These are phyloP conservation scores for Mobula birostris DNA, from an alignment of 2,113 vertebrate genomes.

Conservation along the genomic window DNA sequence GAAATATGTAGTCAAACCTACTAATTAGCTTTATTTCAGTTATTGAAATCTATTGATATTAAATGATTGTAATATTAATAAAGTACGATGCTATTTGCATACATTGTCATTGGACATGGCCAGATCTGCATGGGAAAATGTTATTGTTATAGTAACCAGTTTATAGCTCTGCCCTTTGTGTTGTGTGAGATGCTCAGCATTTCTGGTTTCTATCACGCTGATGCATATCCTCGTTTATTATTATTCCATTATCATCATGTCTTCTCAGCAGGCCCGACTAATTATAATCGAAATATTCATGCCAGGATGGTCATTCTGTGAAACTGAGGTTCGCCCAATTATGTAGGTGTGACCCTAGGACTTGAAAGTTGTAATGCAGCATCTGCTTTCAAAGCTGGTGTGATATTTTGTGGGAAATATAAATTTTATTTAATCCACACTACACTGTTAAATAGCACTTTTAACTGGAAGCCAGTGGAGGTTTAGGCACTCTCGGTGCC, in stretches of 20 bases:
- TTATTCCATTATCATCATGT: constrained; percentile 45
- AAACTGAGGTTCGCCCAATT: constrained; percentile 44
- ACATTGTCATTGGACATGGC: neutral
- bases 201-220: constrained; percentile 40
- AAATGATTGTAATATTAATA: neutral
- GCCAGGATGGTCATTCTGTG: constrained; percentile 41
- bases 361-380: constrained; percentile 39
- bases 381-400: constrained; percentile 31
- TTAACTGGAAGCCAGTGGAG: constrained; percentile 2
- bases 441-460: neutral
- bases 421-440: constrained; percentile 33
- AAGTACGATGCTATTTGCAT: neutral
- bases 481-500: constrained; percentile 8
- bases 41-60: neutral
- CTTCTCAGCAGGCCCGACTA: constrained; percentile 45
- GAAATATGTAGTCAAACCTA: neutral
- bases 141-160: constrained; percentile 1
- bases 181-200: constrained; percentile 26
- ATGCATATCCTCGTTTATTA: constrained; percentile 41
- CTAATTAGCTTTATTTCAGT: neutral
- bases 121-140: neutral
- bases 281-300: constrained; percentile 46
- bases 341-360: constrained; percentile 44
- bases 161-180: constrained; percentile 28
- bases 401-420: constrained; percentile 32